Base-by-base conservation (phyloP, 2,113 vertebrate genomes). In the Scomber colias region DNA sequence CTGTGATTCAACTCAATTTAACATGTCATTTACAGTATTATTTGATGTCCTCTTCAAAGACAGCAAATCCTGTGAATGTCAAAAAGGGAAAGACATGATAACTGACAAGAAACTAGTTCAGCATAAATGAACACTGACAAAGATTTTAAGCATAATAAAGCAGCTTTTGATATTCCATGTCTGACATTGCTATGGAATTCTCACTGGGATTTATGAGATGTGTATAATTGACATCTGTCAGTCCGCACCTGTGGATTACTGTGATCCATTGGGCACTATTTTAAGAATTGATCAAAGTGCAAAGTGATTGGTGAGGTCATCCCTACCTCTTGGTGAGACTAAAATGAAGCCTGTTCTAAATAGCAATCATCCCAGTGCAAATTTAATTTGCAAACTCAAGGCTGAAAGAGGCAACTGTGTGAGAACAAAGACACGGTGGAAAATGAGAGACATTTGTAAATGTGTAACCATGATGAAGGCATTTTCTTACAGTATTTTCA, bases 211-310 rank as follows among this genome's bases (percentile, higher is more conserved):
- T 70, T 76, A 21, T 54, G 8, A 19, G 21, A 49, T 4, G 8
- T 65, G 44, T 30, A 66, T 40, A 67, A 77, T 85, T 72, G 55
- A 62, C 65, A 72, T 44, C 63, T 62, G 60, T 63, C 63, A 61
- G 16, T 83, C 75, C 49, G 49, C 44, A 57, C 78, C 66, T 70
- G 73, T 46, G 59, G 71, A 49, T 84, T 44, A 8, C 19, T 2
- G 46, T 46, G 62, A 67, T 16, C 4, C 0, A 1, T 15, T 11
- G 2, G 61, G 27, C 77, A 31, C 46, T 75, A 57, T 75, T 75
- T 63, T 50, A 62, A 72, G 55, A 83, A 11, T 13, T 19, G 57
- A 64, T 84, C 50, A 79, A 80, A 79, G 75, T 31, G 70, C 54
- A 24, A 51, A 30, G 49, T 14, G 63, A 21, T 68, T 64, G 48